Evolutionary conservation across 2,888 invertebrate genomes (phyloP).

Genomic region (Micropterix aruncella): DNA sequence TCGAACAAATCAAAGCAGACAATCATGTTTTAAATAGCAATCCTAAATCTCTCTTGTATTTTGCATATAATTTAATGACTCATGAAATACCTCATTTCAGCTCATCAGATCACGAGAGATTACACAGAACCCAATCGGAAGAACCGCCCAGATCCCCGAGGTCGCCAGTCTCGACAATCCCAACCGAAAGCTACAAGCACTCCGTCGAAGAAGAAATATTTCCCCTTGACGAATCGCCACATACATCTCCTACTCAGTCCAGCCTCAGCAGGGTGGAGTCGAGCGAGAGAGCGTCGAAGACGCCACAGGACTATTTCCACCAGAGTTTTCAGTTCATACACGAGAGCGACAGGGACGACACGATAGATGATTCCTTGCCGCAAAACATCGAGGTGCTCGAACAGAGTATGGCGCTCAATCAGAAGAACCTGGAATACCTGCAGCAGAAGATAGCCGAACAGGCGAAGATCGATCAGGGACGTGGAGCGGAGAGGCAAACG

Average conservation of each 20-base stretch:
- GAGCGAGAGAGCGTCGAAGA: slow-evolving; percentile 27
- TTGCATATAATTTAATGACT: no score
- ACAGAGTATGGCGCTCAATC: slow-evolving; percentile 37
- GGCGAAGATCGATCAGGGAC: slow-evolving; percentile 12
- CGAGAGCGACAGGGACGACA: slow-evolving; percentile 37
- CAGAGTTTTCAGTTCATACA: slow-evolving; percentile 40
- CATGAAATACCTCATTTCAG: no score
- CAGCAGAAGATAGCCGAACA: slow-evolving; percentile 40
- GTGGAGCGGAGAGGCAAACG: slow-evolving; percentile 24
- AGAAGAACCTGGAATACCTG: slow-evolving; percentile 33
- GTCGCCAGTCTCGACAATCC: slow-evolving; percentile 44
- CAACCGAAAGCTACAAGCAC: slow-evolving; percentile 29
- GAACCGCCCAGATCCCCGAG: slow-evolving; percentile 65
- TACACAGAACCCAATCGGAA: slow-evolving; percentile 75
- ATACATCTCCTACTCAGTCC: slow-evolving; percentile 18
- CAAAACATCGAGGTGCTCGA: slow-evolving; percentile 32
- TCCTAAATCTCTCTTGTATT: no score
- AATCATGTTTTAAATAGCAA: no score
- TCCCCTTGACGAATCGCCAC: background rate
- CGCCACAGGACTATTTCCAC: slow-evolving; percentile 37
- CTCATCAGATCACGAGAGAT: slow-evolving; percentile 50
- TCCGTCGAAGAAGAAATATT: slow-evolving; percentile 17
- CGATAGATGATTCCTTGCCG: slow-evolving; percentile 26
- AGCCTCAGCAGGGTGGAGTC: slow-evolving; percentile 30
- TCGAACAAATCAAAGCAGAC: no score